Conservation (phyloP, 2,888 invertebrate species). For the Zelleria hepariella region DNA sequence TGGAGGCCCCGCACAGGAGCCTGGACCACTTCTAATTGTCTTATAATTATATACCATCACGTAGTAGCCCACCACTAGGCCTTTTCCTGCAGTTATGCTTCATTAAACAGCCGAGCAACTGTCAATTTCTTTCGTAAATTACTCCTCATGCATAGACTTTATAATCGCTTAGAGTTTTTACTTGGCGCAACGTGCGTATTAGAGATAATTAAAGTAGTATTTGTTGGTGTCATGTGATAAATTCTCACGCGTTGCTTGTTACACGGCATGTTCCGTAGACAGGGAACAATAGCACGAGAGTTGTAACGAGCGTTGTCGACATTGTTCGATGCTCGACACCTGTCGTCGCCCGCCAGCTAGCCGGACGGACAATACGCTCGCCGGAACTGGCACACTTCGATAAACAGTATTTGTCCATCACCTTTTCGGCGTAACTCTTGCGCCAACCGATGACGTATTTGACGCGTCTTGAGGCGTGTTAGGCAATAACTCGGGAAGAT, state of each 20-base stretch:
- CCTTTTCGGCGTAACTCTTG: background rate
- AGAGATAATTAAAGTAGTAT: background rate
- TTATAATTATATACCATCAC: constrained; percentile 35
- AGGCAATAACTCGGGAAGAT: background rate
- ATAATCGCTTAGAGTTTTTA: background rate
- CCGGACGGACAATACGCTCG: constrained; percentile 16
- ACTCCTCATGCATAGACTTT: background rate
- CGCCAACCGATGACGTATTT: background rate
- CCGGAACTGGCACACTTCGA: constrained; percentile 19
- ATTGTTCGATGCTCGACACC: constrained; percentile 15
- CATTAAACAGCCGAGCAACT: constrained; percentile 16
- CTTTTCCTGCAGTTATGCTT: constrained; percentile 30
- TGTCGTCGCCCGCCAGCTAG: constrained; percentile 19
- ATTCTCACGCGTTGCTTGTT: constrained; percentile 8
- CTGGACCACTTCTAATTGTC: constrained; percentile 41
- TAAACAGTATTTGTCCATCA: constrained; percentile 7
- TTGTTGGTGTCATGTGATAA: constrained; percentile 4
- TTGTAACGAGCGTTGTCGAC: constrained; percentile 3
- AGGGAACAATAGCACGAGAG: background rate
- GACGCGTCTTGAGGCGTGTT: background rate
- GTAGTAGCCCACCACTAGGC: constrained; percentile 12
- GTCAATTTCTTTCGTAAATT: constrained; percentile 9
- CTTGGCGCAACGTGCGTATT: background rate
- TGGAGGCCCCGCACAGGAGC: constrained; percentile 22
- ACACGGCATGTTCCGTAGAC: background rate